Base-by-base conservation (phyloP, 2,797 vertebrate species). In the Yasuhikotakia modesta region DNA sequence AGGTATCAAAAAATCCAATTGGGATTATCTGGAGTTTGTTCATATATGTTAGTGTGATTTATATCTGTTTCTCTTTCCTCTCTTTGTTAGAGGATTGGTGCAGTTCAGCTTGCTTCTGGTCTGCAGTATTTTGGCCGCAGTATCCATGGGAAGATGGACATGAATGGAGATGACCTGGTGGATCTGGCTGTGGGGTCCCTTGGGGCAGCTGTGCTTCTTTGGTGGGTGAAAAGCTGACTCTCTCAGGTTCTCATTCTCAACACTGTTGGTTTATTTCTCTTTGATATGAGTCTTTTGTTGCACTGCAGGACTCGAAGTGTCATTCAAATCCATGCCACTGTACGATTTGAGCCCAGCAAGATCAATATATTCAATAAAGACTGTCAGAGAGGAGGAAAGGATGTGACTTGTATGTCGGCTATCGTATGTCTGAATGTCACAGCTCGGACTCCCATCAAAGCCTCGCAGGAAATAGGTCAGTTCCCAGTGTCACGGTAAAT, bases 281-380 rank as follows among this genome's bases (percentile, higher is more conserved):
- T 48, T 21, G 30, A 2, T 35, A 5, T 48, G 4, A 3, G 3
- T 55, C 22, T 43, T 17, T 53, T 43, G 0, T 63, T 61, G 32
- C 1, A 8, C 24, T 79, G 0, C 89, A 99, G 98, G 97, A 95
- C 97, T 77, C 94, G 95, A 81, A 96, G 95, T 0, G 95, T 99
- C 16, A 86, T 98, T 39, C 93, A 85, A 82, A 92, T 99, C 85
- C 94, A 97, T 0, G 88, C 93, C 87, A 94, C 86, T 46, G 88
- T 98, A 79, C 90, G 85, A 84, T 99, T 99, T 0, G 95, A 99
- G 85, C 98, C 97, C 1, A 78, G 91, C 85, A 99, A 98, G 86
- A 91, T 99, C 91, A 99, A 99, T 90, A 94, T 98, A 88, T 99
- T 99, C 89, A 95, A 95, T 91, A 96, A 97, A 87, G 96, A 98